phyloP scores from a whole-genome alignment of 2,113 vertebrate species.

The Manacus vitellinus region DNA sequence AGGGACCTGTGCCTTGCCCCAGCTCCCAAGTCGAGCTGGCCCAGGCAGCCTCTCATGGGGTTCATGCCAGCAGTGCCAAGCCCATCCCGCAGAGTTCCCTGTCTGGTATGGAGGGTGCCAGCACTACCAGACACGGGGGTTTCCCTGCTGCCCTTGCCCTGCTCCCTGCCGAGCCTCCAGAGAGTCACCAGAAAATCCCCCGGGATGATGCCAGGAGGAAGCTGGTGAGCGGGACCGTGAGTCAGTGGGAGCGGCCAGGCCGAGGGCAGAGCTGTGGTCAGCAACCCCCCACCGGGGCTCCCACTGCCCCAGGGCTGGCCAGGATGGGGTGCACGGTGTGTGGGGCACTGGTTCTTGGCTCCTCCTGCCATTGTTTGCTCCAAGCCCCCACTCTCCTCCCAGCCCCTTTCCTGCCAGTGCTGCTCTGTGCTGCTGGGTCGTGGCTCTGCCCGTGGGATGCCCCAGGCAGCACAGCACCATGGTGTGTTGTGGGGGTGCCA shows the following conservation, averaged over 20 bases:
- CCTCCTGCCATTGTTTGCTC: background rate
- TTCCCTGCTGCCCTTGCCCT: background rate
- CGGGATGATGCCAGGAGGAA: background rate
- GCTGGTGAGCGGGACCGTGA: background rate
- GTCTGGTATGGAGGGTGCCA: background rate
- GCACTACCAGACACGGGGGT: background rate
- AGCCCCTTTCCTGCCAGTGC: accelerated
- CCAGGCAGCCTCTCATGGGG: accelerated
- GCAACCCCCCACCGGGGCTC: background rate
- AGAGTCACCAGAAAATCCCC: constrained; percentile 69
- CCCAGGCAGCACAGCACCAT: background rate
- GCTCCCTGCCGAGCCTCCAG: background rate
- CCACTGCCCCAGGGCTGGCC: background rate
- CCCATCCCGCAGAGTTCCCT: background rate
- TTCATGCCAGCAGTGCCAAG: accelerated
- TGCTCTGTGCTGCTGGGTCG: background rate
- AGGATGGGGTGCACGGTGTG: accelerated
- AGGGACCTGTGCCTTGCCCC: background rate
- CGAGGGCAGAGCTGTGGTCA: accelerated
- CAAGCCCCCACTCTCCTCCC: accelerated
- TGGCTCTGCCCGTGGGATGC: background rate
- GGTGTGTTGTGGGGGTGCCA: background rate
- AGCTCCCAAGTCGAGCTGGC: background rate
- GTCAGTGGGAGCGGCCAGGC: constrained; percentile 42
- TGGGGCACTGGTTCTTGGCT: background rate